phyloP scores from a whole-genome alignment of 2,888 invertebrate genomes.

The Cancer borealis region DNA sequence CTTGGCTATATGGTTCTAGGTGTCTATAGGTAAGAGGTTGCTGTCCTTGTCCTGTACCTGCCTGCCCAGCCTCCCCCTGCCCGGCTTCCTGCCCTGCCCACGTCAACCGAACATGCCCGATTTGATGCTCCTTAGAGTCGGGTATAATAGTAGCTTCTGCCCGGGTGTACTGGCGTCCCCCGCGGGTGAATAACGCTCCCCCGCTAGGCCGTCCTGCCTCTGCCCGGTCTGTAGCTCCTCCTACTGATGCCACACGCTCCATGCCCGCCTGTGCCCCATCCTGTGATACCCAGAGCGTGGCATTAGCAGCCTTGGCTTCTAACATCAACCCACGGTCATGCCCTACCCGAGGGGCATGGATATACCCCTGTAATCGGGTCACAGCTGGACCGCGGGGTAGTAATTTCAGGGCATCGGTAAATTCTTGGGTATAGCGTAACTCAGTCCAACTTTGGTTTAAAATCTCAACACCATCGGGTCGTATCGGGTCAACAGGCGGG shows the following conservation, averaged over 20 bases:
- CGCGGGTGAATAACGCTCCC: not conserved
- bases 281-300: conserved; percentile 68
- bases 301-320: conserved; percentile 58
- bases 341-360: conserved; percentile 85
- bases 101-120: too few species aligned
- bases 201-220: not conserved
- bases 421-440: conserved; percentile 85
- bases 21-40: conserved; percentile 88
- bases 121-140: not conserved
- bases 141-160: not conserved
- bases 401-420: conserved; percentile 79
- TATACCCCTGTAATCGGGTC: conserved; percentile 89
- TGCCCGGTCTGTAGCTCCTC: conserved; percentile 13
- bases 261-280: conserved; percentile 70
- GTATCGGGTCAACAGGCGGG: conserved; percentile 91
- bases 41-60: conserved; percentile 2
- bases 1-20: conserved; percentile 90
- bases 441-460: conserved; percentile 91
- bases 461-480: conserved; percentile 92
- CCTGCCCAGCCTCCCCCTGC: not conserved
- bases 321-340: conserved; percentile 65
- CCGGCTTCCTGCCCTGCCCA: not conserved
- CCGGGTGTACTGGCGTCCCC: conserved; percentile 45
- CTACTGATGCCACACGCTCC: conserved; percentile 56
- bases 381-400: conserved; percentile 85